A percentile compares a stretch with the other conserved stretches of the same genome.
phyloP scores from a whole-genome alignment of 2,113 vertebrate genomes.

The Oenanthe melanoleuca region DNA sequence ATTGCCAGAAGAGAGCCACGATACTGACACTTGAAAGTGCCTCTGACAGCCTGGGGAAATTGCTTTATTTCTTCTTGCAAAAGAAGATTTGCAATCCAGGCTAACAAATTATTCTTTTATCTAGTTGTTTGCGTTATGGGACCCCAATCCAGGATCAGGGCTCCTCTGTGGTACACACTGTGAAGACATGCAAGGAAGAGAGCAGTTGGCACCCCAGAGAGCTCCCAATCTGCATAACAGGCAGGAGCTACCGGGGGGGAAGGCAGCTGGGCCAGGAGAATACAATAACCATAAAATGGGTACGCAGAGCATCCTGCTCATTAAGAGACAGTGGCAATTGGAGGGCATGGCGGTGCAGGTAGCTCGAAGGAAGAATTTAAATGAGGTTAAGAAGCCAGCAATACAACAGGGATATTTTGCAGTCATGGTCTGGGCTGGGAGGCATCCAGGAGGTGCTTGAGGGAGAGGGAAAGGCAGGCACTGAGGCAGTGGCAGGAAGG shows the following conservation, averaged over 20 bases:
- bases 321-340: constrained; percentile 61
- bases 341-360: constrained; percentile 30
- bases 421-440: constrained; percentile 36
- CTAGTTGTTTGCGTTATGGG: constrained; percentile 24
- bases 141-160: constrained; percentile 10
- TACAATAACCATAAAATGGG: constrained; percentile 48
- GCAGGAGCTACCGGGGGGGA: background rate
- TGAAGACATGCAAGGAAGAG: constrained; percentile 41
- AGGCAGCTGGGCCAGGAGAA: constrained; percentile 61
- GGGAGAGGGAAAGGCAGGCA: background rate
- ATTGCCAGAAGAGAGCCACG: background rate
- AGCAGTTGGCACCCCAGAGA: constrained; percentile 57
- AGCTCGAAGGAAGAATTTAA: constrained; percentile 66
- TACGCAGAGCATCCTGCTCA: constrained; percentile 48
- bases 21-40: constrained; percentile 33
- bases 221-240: constrained; percentile 57
- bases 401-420: constrained; percentile 58
- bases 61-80: constrained; percentile 43
- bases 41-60: constrained; percentile 55
- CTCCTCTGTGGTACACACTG: constrained; percentile 10
- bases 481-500: background rate
- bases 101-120: constrained; percentile 60
- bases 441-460: constrained; percentile 14
- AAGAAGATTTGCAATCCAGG: constrained; percentile 36
- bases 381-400: constrained; percentile 58